Evolutionary conservation across 2,113 vertebrate species (phyloP), one percentile per base, ranked within the genome.

Genomic region (Geococcyx californianus): DNA sequence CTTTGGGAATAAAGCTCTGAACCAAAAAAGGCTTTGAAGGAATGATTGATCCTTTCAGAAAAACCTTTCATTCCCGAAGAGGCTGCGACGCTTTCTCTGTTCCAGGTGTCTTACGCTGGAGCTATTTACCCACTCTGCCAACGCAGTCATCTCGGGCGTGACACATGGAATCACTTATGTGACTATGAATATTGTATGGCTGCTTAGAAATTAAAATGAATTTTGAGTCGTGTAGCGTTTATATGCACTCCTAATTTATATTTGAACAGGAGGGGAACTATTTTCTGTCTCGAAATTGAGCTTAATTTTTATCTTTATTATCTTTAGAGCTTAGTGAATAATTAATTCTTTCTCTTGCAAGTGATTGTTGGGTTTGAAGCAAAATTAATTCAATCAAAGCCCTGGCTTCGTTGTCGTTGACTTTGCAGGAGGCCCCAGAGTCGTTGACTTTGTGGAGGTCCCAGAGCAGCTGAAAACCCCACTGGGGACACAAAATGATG

Each of bases 261-360:
- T 92, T 95, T 93, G 89, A 95, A 87, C 64, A 87, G 84, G 24
- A 92, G 36, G 84, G 49, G 86, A 90, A 92, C 86, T 93, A 83
- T 90, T 88, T 92, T 96, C 84, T 73, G 68, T 89, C 84, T 92
- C 3, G 9, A 81, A 95, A 90, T 51, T 55, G 51, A 89, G 93
- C 91, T 91, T 95, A 84, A 92, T 94, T 94, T 96, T 92, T 94
- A 86, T 96, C 94, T 90, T 88, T 86, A 77, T 94, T 95, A 96
- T 93, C 88, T 90, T 94, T 77, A 70, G 67, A 90, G 86, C 92
- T 86, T 58, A 74, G 85, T 90, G 88, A 95, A 93, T 90, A 92
- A 95, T 95, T 90, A 66, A 94, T 88, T 88, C 59, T 77, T 90
- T 83, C 77, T 66, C 72, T 95, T 76, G 54, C 36, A 77, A 76